phyloP scores from a whole-genome alignment of 2,888 invertebrate species.

The Drosophila greeni region DNA sequence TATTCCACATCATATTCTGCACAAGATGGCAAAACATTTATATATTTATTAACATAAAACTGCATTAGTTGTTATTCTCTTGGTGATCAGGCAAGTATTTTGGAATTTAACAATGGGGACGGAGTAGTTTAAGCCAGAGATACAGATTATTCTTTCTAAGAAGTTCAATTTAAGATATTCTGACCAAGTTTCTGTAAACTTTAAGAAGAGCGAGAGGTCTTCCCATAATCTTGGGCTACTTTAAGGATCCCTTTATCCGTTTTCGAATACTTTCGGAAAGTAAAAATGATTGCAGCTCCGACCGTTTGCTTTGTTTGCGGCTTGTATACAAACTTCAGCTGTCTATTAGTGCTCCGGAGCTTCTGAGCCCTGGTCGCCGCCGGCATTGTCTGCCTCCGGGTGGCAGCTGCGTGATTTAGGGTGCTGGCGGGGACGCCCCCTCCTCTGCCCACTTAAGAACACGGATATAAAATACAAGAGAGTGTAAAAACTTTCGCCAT shows the following conservation, averaged over 20 bases:
- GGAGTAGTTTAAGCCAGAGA: background rate
- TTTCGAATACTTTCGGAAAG: constrained; percentile 2
- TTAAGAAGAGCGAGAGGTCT: background rate
- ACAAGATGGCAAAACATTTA: constrained; percentile 6
- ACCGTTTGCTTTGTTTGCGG: constrained; percentile 6
- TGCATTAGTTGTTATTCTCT: background rate
- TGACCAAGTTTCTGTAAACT: too few species aligned
- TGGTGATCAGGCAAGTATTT: background rate
- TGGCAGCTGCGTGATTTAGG: constrained; percentile 18
- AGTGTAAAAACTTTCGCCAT: constrained; percentile 69
- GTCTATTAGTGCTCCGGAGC: constrained; percentile 15
- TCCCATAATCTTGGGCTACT: background rate
- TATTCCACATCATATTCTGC: constrained; percentile 1
- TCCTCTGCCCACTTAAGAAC: constrained; percentile 31
- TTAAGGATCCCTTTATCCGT: background rate
- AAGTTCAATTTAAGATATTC: background rate
- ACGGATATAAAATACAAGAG: constrained; percentile 61
- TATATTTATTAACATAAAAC: constrained; percentile 9
- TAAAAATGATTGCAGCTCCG: constrained; percentile 10
- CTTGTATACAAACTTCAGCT: constrained; percentile 19
- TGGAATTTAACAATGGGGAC: too few species aligned
- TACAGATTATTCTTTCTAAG: background rate
- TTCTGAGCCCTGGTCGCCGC: background rate
- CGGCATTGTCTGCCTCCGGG: constrained; percentile 23
- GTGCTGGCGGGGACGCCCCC: constrained; percentile 4